Conservation (phyloP, 2,888 invertebrate species). For the Tetramorium bicarinatum region DNA sequence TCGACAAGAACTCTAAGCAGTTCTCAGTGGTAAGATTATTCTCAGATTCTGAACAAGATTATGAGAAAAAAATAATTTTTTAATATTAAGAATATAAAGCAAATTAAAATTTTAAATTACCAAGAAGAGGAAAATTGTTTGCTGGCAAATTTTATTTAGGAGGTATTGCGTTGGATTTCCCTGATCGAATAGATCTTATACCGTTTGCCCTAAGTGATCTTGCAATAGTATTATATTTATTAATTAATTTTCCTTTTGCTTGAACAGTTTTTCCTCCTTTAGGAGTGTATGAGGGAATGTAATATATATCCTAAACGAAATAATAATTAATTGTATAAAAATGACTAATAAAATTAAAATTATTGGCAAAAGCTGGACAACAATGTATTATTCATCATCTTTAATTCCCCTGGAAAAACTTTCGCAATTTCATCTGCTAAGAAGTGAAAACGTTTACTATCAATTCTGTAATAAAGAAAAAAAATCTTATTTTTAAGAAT, state of each 20-base stretch:
- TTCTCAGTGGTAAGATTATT: constrained; percentile 4
- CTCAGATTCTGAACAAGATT: background rate
- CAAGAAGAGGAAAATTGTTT: constrained; percentile 2
- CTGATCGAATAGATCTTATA: background rate
- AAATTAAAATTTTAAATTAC: constrained; percentile 14
- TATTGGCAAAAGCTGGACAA: background rate
- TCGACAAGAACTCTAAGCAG: constrained; percentile 22
- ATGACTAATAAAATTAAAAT: background rate
- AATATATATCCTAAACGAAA: constrained; percentile 19
- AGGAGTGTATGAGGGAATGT: constrained; percentile 5
- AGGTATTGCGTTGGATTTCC: background rate
- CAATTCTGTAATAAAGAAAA: constrained; percentile 17
- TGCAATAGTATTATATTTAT: constrained; percentile 22
- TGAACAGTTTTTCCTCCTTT: constrained; percentile 26
- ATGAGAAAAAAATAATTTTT: constrained; percentile 3
- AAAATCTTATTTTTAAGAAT: too few species aligned
- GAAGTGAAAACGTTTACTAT: background rate
- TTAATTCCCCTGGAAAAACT: constrained; percentile 3
- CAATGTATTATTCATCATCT: background rate
- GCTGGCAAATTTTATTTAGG: background rate
- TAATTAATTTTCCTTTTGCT: constrained; percentile 10
- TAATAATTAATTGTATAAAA: background rate
- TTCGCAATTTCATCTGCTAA: constrained; percentile 1
- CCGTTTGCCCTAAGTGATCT: constrained; percentile 11
- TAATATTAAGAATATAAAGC: background rate